Percentiles rank a stretch among this genome's conserved stretches.
These are phyloP conservation scores for Macropodus opercularis DNA, from an alignment of 2,797 vertebrate genomes.

Conservation along the genomic window DNA sequence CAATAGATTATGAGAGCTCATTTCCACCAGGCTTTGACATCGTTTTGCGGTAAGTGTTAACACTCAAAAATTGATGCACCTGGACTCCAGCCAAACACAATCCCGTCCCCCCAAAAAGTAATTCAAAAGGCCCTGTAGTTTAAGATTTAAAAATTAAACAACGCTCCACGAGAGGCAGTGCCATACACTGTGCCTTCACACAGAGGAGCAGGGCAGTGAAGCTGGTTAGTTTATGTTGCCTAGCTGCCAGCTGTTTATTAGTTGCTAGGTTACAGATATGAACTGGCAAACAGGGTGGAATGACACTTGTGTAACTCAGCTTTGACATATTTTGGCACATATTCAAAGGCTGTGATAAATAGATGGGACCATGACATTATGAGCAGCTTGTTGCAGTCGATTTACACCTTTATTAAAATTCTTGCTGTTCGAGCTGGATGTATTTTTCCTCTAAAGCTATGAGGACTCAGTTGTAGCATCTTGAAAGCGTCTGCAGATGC, in stretches of 20 bases:
- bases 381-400: constrained; percentile 4
- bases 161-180: constrained; percentile 6
- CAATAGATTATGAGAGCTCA: constrained; percentile 65
- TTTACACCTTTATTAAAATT: constrained; percentile 9
- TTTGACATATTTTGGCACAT: constrained; percentile 17
- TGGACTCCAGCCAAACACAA: constrained; percentile 51
- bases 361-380: not conserved
- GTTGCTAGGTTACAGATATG: constrained; percentile 52
- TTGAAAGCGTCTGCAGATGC: constrained; percentile 64
- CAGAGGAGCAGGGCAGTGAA: constrained; percentile 4
- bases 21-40: constrained; percentile 59
- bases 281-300: constrained; percentile 33
- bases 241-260: constrained; percentile 36
- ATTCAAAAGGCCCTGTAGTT: constrained; percentile 26
- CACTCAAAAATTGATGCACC: constrained; percentile 54
- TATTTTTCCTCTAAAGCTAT: constrained; percentile 24
- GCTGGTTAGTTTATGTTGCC: constrained; percentile 14
- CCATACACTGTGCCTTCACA: constrained; percentile 9
- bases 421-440: constrained; percentile 1
- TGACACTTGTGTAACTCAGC: constrained; percentile 25
- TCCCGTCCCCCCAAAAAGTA: not conserved
- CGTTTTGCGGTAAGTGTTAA: constrained; percentile 51
- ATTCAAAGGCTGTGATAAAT: constrained; percentile 31
- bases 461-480: constrained; percentile 40
- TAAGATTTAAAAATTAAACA: constrained; percentile 11